A percentile compares a stretch with the other conserved stretches of the same genome.
phyloP scores from a whole-genome alignment of 2,888 invertebrate species.

The Hemaris fuciformis region DNA sequence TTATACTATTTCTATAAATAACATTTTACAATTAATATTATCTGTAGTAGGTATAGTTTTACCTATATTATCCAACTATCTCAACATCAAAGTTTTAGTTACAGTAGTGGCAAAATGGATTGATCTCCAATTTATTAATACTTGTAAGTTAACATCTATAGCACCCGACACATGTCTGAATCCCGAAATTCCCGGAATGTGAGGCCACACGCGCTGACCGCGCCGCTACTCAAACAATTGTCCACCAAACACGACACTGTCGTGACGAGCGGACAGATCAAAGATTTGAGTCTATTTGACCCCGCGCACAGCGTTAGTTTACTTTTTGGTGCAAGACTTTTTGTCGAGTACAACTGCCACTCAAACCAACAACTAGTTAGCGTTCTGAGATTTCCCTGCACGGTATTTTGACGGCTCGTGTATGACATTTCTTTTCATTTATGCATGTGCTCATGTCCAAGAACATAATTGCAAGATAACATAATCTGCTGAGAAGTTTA shows the following conservation, averaged over 20 bases:
- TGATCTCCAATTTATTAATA: not conserved
- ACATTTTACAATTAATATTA: no score
- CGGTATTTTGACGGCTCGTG: no score
- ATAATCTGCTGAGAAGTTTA: no score
- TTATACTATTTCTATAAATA: no score
- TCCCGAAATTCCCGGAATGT: conserved; percentile 40
- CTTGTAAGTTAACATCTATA: not conserved
- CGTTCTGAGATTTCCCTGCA: not conserved
- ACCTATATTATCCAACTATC: no score
- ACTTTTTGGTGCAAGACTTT: not conserved
- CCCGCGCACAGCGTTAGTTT: not conserved
- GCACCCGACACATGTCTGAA: conserved; percentile 19
- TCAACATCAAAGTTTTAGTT: not conserved
- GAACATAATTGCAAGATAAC: no score
- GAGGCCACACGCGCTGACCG: conserved; percentile 37
- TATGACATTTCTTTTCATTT: no score
- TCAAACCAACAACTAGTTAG: not conserved
- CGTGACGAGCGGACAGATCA: conserved; percentile 14
- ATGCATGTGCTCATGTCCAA: no score
- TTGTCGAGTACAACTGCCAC: not conserved
- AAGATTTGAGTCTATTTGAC: conserved; percentile 17
- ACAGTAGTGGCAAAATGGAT: not conserved
- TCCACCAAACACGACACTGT: conserved; percentile 23
- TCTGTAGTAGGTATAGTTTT: no score
- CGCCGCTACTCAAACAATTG: conserved; percentile 30